These are phyloP conservation scores for Drosophila truncata DNA, from an alignment of 1,140 invertebrate genomes.

Conservation along the genomic window DNA sequence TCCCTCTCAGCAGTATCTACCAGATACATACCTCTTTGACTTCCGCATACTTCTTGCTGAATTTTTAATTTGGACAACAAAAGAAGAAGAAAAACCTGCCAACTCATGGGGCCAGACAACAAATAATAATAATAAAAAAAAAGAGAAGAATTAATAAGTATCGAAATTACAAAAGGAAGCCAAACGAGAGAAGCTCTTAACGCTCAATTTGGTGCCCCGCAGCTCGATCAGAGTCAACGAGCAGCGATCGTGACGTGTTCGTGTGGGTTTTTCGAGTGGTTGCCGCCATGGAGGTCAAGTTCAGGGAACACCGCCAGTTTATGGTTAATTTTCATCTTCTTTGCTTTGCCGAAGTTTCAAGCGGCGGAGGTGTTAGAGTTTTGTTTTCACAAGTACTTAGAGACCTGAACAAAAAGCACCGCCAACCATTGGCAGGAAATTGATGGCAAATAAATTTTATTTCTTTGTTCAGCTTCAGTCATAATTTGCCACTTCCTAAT, in stretches of 20 bases:
- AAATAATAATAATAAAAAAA: not conserved
- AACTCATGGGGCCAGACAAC: constrained; percentile 10
- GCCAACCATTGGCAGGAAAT: constrained; percentile 11
- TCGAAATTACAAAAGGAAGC: constrained; percentile 40
- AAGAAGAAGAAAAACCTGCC: constrained; percentile 24
- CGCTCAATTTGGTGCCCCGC: constrained; percentile 42
- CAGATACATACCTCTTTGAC: constrained; percentile 7
- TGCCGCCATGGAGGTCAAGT: constrained; percentile 69
- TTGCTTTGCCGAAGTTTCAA: constrained; percentile 4
- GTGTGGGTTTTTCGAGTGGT: constrained; percentile 17
- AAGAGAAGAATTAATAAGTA: constrained; percentile 29
- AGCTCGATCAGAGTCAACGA: constrained; percentile 7
- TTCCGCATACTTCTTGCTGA: constrained; percentile 56
- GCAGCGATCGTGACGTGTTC: constrained; percentile 56
- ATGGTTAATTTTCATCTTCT: constrained; percentile 28
- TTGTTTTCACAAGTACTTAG: constrained; percentile 23
- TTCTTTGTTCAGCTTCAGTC: not conserved
- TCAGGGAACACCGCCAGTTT: constrained; percentile 66
- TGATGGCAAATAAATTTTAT: constrained; percentile 2
- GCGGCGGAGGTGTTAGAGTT: constrained; percentile 21
- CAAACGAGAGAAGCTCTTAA: constrained; percentile 47
- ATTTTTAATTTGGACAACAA: constrained; percentile 23
- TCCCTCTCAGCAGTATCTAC: not conserved
- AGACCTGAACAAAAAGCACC: not conserved
- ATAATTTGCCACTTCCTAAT: constrained; percentile 15